Base-by-base conservation (phyloP, 2,797 vertebrate species). In the Onychomys arenicola region DNA sequence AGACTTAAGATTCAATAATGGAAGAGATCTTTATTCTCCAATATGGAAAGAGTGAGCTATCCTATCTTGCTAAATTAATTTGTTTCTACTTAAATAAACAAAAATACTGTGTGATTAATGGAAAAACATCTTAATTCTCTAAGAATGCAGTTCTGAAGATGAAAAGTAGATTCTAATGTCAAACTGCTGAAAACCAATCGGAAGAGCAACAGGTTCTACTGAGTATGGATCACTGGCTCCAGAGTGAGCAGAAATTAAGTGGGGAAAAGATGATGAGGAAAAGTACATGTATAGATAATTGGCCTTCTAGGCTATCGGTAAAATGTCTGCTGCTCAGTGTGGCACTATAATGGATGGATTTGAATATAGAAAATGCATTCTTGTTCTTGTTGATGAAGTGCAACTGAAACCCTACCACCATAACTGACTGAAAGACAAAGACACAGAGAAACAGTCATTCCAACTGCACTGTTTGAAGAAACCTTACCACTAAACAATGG, bases 1-100 rank as follows among this genome's bases (percentile, higher is more conserved):
- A 95, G 9, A 76, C 23, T 96, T 3, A 76, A 90, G 85, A 75
- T 65, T 71, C 90, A 93, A 65, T 86, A 82, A 90, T 65, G 37
- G 27, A 43, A 94, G 29, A 67, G 3, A 75, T 77, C 3, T 32
- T 21, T 55, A 19, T 77, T 12, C 16, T 86, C 14, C 92, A n/a
- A 40, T n/a, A 86, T 49, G 75, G 2, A 25, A 93, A 63, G 7
- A 89, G 2, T 21, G 14, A 32, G 8, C 16, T 57, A 75, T 77
- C 2, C 25, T 67, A n/a, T 67, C 2, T 76, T 89, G 0, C 27
- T 67, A 82, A 88, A 61, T 81, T 95, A 92, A 75, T 89, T n/a
- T 1, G 27, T 61, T 73, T 92, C 13, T 13, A 21, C 84, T 92
- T 12, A 85, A 96, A 46, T 80, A 86, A 90, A 46, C 82, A 65